Percentiles rank a stretch among this genome's conserved stretches.
Evolutionary conservation across 2,797 vertebrate species (phyloP).

Genomic region (Paratrypauchen microcephalus): DNA sequence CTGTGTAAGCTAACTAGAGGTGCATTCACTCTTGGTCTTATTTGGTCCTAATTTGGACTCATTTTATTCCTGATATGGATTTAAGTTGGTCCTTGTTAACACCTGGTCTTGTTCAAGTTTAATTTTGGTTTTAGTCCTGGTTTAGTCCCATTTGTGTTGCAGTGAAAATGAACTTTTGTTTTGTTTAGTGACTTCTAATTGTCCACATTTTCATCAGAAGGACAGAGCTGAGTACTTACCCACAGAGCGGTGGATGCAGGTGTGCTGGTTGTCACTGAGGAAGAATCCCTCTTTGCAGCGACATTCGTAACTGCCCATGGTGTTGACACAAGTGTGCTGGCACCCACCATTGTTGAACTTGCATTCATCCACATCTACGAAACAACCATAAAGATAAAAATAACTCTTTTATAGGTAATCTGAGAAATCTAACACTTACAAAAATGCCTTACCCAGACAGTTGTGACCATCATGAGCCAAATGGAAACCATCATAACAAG

Average conservation of each 20-base stretch:
- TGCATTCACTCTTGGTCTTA: no score
- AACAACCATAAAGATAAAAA: slow-evolving; percentile 23
- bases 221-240: slow-evolving; percentile 76
- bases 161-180: neutral
- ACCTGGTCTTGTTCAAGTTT: no score
- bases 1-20: neutral
- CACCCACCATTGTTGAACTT: slow-evolving; percentile 94
- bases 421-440: slow-evolving; percentile 4
- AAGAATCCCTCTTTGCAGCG: slow-evolving; percentile 94
- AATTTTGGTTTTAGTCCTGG: no score
- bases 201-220: neutral
- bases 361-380: slow-evolving; percentile 92
- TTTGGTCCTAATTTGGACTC: no score
- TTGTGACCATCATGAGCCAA: slow-evolving; percentile 96
- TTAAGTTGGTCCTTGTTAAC: no score
- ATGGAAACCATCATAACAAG: slow-evolving; percentile 95
- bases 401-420: slow-evolving; percentile 10
- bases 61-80: no score
- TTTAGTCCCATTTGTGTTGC: no score
- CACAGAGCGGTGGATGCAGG: slow-evolving; percentile 95
- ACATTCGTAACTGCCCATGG: slow-evolving; percentile 95
- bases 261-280: slow-evolving; percentile 98
- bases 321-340: slow-evolving; percentile 93
- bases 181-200: neutral
- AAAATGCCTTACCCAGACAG: slow-evolving; percentile 87